A percentile compares a stretch with the other conserved stretches of the same genome.
Evolutionary conservation across 1,140 invertebrate species (phyloP).

Genomic region (Drosophila bocqueti): DNA sequence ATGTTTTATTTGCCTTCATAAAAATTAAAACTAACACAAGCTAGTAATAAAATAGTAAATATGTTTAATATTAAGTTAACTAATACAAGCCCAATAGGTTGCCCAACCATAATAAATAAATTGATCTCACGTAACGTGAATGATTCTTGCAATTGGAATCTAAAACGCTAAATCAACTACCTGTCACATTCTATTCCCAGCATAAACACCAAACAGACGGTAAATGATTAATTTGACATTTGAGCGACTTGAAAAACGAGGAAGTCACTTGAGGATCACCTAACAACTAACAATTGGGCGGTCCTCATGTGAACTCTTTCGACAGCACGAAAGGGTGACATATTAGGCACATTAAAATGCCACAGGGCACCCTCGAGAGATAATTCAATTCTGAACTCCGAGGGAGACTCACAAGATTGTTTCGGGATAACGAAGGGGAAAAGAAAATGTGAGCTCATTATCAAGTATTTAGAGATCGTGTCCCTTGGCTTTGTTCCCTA

Average conservation of each 20-base stretch:
- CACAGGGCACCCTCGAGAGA: conserved; percentile 63
- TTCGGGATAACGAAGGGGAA: conserved; percentile 11
- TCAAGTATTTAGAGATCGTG: conserved; percentile 75
- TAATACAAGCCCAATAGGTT: not conserved
- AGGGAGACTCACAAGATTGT: conserved; percentile 29
- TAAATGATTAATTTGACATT: conserved; percentile 78
- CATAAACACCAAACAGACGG: conserved; percentile 5
- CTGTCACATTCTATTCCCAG: conserved; percentile 46
- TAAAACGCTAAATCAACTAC: conserved; percentile 60
- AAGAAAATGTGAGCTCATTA: conserved; percentile 70
- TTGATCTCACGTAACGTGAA: conserved; percentile 3
- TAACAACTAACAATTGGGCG: conserved; percentile 53
- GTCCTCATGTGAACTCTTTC: conserved; percentile 70
- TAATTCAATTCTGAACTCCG: conserved; percentile 67
- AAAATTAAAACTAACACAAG: not conserved
- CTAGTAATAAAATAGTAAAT: too few species aligned
- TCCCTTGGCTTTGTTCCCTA: conserved; percentile 58
- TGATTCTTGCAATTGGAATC: conserved; percentile 28
- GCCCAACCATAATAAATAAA: conserved; percentile 36
- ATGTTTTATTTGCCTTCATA: too few species aligned
- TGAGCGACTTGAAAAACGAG: conserved; percentile 58
- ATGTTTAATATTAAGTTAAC: not conserved
- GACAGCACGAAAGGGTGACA: conserved; percentile 55
- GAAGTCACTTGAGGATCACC: conserved; percentile 56
- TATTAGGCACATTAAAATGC: conserved; percentile 81